A percentile compares a stretch with the other conserved stretches of the same genome.
Conservation (phyloP, 2,113 vertebrate genomes). For the Ramphastos sulfuratus region DNA sequence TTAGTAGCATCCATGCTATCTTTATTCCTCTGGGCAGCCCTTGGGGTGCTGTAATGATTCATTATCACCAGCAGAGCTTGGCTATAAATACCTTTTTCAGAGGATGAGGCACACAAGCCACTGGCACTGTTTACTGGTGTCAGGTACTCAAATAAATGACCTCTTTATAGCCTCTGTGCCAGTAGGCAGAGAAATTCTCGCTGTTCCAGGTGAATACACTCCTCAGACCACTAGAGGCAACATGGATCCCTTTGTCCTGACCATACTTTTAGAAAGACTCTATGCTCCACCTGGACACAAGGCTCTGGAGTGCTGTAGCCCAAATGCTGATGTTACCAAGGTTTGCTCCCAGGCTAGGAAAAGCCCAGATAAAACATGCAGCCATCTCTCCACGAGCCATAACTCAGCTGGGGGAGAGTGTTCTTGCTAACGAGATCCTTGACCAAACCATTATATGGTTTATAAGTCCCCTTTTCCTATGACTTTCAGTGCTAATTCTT, state of each 20-base stretch:
- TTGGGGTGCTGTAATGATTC: background rate
- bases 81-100: background rate
- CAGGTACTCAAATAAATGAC: background rate
- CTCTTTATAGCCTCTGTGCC: background rate
- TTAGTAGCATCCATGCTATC: background rate
- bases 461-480: background rate
- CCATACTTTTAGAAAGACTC: background rate
- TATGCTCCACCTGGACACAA: background rate
- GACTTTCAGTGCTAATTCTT: background rate
- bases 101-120: background rate
- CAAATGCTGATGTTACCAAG: background rate
- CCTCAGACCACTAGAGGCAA: fast-evolving
- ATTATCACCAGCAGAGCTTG: background rate
- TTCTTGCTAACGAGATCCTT: background rate
- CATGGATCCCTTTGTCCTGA: fast-evolving
- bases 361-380: background rate
- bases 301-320: background rate
- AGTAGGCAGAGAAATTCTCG: background rate
- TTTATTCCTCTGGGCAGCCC: background rate
- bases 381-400: background rate
- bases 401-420: background rate
- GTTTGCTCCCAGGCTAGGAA: background rate
- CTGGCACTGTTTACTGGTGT: background rate
- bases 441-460: background rate
- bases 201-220: fast-evolving